A percentile compares a stretch with the other conserved stretches of the same genome.
These are phyloP conservation scores for Leucania comma DNA, from an alignment of 2,888 invertebrate genomes.

Conservation along the genomic window DNA sequence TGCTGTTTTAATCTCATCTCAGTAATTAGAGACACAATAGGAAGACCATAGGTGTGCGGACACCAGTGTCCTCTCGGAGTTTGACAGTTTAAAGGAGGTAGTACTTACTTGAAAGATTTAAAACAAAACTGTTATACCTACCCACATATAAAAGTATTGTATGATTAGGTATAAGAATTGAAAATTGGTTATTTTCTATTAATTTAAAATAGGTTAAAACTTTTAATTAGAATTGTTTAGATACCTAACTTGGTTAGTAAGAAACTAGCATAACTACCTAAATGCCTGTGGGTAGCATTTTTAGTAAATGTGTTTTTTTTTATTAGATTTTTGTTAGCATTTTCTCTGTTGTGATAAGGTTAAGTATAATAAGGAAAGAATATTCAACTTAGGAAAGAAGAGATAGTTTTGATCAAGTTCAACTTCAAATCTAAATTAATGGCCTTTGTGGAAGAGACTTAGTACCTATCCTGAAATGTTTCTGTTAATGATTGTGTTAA, in stretches of 20 bases:
- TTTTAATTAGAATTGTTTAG: conserved; percentile 3
- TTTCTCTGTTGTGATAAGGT: background rate
- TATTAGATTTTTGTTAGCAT: background rate
- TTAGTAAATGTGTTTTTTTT: background rate
- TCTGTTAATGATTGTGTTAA: background rate
- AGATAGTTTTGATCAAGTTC: background rate
- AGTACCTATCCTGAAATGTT: too few relatives aligned
- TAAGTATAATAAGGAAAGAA: background rate
- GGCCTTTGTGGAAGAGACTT: too few relatives aligned
- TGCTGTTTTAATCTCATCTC: background rate
- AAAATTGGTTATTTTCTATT: background rate
- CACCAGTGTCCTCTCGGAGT: too few relatives aligned
- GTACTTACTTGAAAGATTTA: background rate
- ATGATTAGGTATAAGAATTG: too few relatives aligned
- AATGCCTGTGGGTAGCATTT: conserved; percentile 8
- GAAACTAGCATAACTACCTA: conserved; percentile 46
- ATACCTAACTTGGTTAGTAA: background rate
- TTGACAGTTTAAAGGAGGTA: background rate
- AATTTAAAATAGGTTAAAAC: background rate
- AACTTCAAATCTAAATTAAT: too few relatives aligned
- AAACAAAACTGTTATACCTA: background rate
- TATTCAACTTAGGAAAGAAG: background rate
- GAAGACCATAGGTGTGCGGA: too few relatives aligned
- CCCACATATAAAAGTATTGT: too few relatives aligned
- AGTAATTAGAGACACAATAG: too few relatives aligned